Conservation (phyloP, 2,888 invertebrate genomes). For the Neoaliturus tenellus region DNA sequence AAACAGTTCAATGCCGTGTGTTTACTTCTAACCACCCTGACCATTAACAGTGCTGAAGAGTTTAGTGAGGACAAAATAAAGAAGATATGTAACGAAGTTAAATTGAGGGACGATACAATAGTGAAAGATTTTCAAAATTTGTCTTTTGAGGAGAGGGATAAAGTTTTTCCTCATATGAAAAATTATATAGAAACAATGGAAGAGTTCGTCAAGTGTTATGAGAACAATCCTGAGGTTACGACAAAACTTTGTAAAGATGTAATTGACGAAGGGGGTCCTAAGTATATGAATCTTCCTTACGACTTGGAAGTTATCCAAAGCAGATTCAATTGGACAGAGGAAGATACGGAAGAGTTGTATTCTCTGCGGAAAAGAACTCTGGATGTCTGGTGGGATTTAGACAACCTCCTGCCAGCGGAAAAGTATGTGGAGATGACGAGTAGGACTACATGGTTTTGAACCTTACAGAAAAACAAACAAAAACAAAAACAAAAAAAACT, state of each 20-base stretch:
- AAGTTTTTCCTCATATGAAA: slow-evolving; percentile 33
- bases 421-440: slow-evolving; percentile 14
- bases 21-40: background rate
- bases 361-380: slow-evolving; percentile 17
- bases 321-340: slow-evolving; percentile 53
- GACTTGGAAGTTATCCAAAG: slow-evolving; percentile 36
- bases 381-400: slow-evolving; percentile 31
- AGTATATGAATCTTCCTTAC: slow-evolving; percentile 33
- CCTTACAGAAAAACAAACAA: too few relatives aligned
- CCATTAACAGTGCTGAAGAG: slow-evolving; percentile 3
- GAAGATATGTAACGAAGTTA: slow-evolving; percentile 33
- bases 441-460: slow-evolving; percentile 38
- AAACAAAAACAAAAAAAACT: too few relatives aligned
- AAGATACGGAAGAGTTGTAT: slow-evolving; percentile 42
- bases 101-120: slow-evolving; percentile 19
- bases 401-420: background rate
- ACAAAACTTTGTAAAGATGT: slow-evolving; percentile 30
- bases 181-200: slow-evolving; percentile 49
- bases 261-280: slow-evolving; percentile 24
- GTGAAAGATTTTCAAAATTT: slow-evolving; percentile 36
- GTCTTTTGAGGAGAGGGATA: slow-evolving; percentile 24
- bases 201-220: slow-evolving; percentile 47
- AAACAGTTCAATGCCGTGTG: background rate
- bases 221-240: background rate
- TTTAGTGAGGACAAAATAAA: slow-evolving; percentile 11